Conservation (phyloP, 1,140 invertebrate genomes). For the Stenopsyche tienmushanensis region DNA sequence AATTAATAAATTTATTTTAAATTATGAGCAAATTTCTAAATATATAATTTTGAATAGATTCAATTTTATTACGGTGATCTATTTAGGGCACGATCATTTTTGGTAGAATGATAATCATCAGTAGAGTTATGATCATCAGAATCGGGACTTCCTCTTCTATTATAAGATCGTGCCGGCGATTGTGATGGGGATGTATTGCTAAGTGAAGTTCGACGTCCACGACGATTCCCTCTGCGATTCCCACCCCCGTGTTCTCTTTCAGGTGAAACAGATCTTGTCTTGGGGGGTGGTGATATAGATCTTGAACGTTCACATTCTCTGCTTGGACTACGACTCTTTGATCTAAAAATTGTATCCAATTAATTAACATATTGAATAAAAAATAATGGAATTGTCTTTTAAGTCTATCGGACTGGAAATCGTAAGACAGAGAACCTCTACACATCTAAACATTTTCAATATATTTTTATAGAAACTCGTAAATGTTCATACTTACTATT, state of each 20-base stretch:
- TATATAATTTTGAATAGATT: neutral
- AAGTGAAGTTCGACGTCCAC: conserved; percentile 41
- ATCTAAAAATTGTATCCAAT: conserved; percentile 45
- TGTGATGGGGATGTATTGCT: conserved; percentile 4
- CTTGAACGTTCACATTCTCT: conserved; percentile 57
- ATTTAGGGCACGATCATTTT: conserved; percentile 47
- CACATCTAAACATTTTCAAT: too few relatives aligned
- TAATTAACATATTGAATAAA: neutral
- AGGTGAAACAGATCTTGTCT: conserved; percentile 45
- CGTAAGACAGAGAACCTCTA: too few relatives aligned
- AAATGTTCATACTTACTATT: too few relatives aligned
- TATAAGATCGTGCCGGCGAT: conserved; percentile 9
- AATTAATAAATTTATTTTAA: neutral
- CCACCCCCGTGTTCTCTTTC: conserved; percentile 46
- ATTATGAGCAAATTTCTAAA: neutral
- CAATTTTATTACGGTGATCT: conserved; percentile 46
- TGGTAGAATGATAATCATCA: conserved; percentile 1
- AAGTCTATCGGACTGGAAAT: too few relatives aligned
- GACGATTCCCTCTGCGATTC: conserved; percentile 42
- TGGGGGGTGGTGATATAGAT: conserved; percentile 59
- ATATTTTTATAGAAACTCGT: too few relatives aligned
- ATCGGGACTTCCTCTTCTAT: conserved; percentile 19
- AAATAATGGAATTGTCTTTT: too few relatives aligned
- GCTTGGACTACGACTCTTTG: conserved; percentile 59
- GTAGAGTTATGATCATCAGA: neutral